Base-by-base conservation (phyloP, 2,797 vertebrate species). In the Rallus crepitans region DNA sequence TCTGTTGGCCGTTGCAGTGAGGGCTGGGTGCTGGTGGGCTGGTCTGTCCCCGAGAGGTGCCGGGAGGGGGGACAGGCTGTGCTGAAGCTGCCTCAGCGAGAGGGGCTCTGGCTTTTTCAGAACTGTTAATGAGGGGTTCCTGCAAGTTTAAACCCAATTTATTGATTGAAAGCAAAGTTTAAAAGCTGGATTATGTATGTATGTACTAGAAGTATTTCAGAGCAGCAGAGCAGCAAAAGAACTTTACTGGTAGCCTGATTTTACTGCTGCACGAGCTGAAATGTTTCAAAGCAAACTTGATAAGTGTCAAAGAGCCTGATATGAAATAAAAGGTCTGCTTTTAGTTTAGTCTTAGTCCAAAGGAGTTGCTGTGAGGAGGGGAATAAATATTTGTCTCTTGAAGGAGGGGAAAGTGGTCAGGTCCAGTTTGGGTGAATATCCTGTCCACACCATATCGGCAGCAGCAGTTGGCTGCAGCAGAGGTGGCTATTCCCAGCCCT, bases 121-220 rank as follows among this genome's bases (percentile, higher is more conserved):
- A 31, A 1, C 28, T 19, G 13, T 21, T 31, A 59, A 14, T 1
- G 0, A 60, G 35, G 47, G 47, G 7, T 23, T n/a, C 50, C 53
- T 7, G n/a, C 55, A 50, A 35, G 24, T 59, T 59, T 12, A 66
- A 75, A 56, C 7, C 42, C 2, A 4, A 1, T 33, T n/a, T 15
- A 35, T 19, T 30, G 28, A 19, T 17, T 33, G 18, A 14, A 64
- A 61, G 63, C 10, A 3, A 21, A 3, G 24, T 76, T 76, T 39
- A 6, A 48, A 40, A 45, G 6, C 28, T 8, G 16, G 20, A 2
- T 47, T 50, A 4, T 7, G 0, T 6, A 1, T 23, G 7, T 9
- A 0, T 2, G 15, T 21, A 11, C 35, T 28, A 4, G 1, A 48
- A 73, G 75, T 19, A 9, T 11, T 73, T 59, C 23, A 39, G 80